These are phyloP conservation scores for Strigamia crassipes DNA, from an alignment of 2,888 invertebrate genomes.

Conservation along the genomic window DNA sequence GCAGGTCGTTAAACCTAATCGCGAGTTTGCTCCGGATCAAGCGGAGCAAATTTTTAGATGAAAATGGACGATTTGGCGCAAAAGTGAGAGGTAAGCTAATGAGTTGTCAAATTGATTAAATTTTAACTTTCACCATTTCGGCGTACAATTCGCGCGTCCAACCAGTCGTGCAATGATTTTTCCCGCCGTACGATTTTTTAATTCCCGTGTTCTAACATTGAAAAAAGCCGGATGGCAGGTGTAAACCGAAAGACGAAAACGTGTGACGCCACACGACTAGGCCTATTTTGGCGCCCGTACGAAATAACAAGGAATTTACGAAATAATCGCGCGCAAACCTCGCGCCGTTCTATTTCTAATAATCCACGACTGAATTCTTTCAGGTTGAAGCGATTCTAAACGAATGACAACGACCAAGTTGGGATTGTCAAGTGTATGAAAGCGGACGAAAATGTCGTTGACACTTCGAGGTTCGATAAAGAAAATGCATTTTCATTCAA, in stretches of 20 bases:
- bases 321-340: not conserved
- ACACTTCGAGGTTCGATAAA: constrained; percentile 17
- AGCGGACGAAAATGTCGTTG: constrained; percentile 14
- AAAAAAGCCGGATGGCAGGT: constrained; percentile 4
- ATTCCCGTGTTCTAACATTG: not conserved
- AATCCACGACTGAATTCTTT: not conserved
- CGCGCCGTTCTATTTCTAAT: not conserved
- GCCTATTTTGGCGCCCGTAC: not conserved
- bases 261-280: not conserved
- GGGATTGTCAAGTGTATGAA: not conserved
- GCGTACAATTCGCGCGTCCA: not conserved
- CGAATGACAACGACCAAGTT: not conserved
- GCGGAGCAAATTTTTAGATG: not conserved
- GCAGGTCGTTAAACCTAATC: too few relatives aligned
- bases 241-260: not conserved
- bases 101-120: not conserved
- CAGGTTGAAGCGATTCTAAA: not conserved
- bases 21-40: not conserved
- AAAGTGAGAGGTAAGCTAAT: not conserved
- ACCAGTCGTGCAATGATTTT: not conserved
- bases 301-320: not conserved
- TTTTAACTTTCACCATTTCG: not conserved
- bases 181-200: not conserved
- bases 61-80: not conserved
- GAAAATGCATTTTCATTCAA: not conserved